These are phyloP conservation scores for cattle (Bos taurus) DNA, from an alignment of 2,113 vertebrate species.

Conservation along the genomic window ARS-UCD2.0 NC_037334.1:51935501-51936000, in stretches of 20 bases:
- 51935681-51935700: neutral
- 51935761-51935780: neutral
- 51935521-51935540: slow-evolving; percentile 31
- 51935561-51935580: neutral
- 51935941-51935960: neutral
- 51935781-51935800: slow-evolving; percentile 23
- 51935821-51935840: slow-evolving; percentile 70
- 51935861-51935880: slow-evolving; percentile 75
- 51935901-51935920: slow-evolving; percentile 69
- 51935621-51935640: neutral
- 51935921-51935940: slow-evolving; percentile 5
- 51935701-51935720: neutral
- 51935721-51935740: neutral
- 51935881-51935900: slow-evolving; percentile 76
- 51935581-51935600: neutral
- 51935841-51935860: slow-evolving; percentile 75
- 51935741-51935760: neutral
- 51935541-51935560: slow-evolving; percentile 70
- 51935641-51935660: neutral
- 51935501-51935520: neutral
- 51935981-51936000: neutral
- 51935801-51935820: neutral
- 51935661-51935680: neutral
- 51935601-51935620: neutral
- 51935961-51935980: neutral